Percentiles rank a stretch among this genome's conserved stretches.
Evolutionary conservation across 1,140 invertebrate genomes (phyloP).

Genomic region (Pristionchus pacificus): DNA sequence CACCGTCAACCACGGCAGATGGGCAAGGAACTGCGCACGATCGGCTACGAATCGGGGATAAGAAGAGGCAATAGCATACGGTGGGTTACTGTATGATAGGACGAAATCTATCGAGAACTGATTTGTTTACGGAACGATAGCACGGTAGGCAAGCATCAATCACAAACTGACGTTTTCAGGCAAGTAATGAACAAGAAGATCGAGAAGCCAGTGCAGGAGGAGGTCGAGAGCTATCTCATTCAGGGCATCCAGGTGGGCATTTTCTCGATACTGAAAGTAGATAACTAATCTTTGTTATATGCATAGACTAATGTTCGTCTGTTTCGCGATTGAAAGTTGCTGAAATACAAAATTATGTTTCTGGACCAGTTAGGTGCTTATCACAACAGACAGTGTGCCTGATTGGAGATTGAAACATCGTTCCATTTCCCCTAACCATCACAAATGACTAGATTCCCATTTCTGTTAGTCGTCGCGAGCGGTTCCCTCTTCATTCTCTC

Average conservation of each 20-base stretch:
- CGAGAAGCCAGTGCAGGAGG: slow-evolving; percentile 29
- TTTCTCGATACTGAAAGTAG: neutral
- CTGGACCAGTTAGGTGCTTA: too few relatives aligned
- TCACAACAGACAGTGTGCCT: too few relatives aligned
- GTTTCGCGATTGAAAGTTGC: too few relatives aligned
- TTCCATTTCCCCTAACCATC: too few relatives aligned
- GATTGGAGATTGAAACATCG: too few relatives aligned
- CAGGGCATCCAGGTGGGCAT: slow-evolving; percentile 30
- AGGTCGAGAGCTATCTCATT: slow-evolving; percentile 31
- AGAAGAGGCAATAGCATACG: slow-evolving; percentile 20
- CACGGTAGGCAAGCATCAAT: too few relatives aligned
- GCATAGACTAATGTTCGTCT: too few relatives aligned
- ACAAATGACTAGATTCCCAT: too few relatives aligned
- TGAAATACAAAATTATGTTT: too few relatives aligned
- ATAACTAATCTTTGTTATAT: too few relatives aligned
- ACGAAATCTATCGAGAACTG: neutral
- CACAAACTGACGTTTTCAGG: neutral
- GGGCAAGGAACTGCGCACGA: neutral
- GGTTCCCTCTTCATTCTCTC: too few relatives aligned
- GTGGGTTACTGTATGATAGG: slow-evolving; percentile 12
- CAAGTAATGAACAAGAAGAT: slow-evolving; percentile 26
- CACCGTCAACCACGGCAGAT: neutral
- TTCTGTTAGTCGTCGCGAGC: too few relatives aligned
- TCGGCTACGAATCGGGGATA: neutral
- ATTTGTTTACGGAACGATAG: neutral